These are phyloP conservation scores for Hypsibius dujardini DNA, from an alignment of 1,140 invertebrate species.

Conservation along the genomic window DNA sequence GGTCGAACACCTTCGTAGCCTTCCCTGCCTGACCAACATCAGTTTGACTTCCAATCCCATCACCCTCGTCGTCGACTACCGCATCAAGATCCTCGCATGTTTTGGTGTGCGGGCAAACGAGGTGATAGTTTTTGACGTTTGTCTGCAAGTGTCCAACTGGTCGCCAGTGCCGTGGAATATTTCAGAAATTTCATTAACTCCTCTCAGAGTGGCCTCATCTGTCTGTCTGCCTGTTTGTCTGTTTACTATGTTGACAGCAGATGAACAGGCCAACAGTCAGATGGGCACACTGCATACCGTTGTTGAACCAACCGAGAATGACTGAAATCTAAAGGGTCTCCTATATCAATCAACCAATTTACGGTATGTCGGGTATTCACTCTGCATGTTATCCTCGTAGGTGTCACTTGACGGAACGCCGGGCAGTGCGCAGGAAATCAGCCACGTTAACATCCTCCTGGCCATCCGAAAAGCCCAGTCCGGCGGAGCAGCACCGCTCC, in stretches of 20 bases:
- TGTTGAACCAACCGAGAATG: background rate
- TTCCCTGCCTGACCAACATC: slow-evolving; percentile 69
- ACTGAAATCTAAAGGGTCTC: too few species aligned
- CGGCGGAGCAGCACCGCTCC: background rate
- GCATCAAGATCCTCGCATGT: slow-evolving; percentile 64
- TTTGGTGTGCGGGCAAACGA: slow-evolving; percentile 50
- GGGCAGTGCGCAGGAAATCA: background rate
- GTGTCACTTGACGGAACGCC: slow-evolving; percentile 14
- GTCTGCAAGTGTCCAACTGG: slow-evolving; percentile 20
- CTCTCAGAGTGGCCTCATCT: background rate
- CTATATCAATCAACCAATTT: too few species aligned
- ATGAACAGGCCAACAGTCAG: background rate
- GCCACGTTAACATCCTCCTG: slow-evolving; percentile 48
- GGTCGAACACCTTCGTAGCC: slow-evolving; percentile 51
- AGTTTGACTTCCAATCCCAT: slow-evolving; percentile 72
- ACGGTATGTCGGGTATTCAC: too few species aligned
- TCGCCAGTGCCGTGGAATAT: slow-evolving; percentile 24
- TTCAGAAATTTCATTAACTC: slow-evolving; percentile 27
- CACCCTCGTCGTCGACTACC: slow-evolving; percentile 64
- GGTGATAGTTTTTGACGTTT: slow-evolving; percentile 21
- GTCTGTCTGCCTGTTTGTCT: too few species aligned
- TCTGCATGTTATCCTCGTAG: background rate
- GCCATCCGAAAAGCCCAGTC: slow-evolving; percentile 56
- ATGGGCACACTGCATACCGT: background rate
- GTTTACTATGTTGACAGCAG: too few species aligned